Base-by-base conservation (phyloP, 2,797 vertebrate species). In the Xenops minutus region DNA sequence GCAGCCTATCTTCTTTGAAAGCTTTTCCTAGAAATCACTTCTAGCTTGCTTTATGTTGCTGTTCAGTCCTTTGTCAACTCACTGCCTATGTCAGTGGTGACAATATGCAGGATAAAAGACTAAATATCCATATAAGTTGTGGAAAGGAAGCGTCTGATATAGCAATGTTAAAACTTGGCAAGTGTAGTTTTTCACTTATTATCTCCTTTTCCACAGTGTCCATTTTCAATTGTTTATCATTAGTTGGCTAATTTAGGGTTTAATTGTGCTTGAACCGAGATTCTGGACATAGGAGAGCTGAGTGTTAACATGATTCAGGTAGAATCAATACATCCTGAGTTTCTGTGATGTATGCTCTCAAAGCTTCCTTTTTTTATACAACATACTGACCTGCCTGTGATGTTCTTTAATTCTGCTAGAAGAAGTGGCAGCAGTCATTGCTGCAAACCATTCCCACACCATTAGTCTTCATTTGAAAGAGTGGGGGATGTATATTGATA, bases 201-300 rank as follows among this genome's bases (percentile, higher is more conserved):
- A 48, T 41, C n/a, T 88, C 36, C 20, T 68, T 92, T 94, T 78
- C 58, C 34, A 73, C 23, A 72, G 36, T 82, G 94, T 76, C 88
- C n/a, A 32, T 95, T 88, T 86, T 78, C 8, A 91, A 92, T 90
- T 92, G 17, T 84, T 93, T 90, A 63, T 76, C 54, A 49, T 90
- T 92, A 89, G 39, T 49, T 73, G 52, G 22, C 74, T 90, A 92
- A 94, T 93, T 84, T 69, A 90, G 30, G 43, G 39, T 59, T 93
- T 88, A 92, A 91, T 62, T 93, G 82, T 86, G 76, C 79, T 81
- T 86, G 30, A 95, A 79, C 0, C 0, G 48, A 92, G 29, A 81
- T 91, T 93, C 88, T 95, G 69, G 82, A 92, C 48, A 81, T 63
- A 83, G 14, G 14, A 91, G 39, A 67, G 26, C 43, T 86, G 52